Evolutionary conservation across 2,113 vertebrate genomes (phyloP).

Genomic region (Miniopterus natalensis): DNA sequence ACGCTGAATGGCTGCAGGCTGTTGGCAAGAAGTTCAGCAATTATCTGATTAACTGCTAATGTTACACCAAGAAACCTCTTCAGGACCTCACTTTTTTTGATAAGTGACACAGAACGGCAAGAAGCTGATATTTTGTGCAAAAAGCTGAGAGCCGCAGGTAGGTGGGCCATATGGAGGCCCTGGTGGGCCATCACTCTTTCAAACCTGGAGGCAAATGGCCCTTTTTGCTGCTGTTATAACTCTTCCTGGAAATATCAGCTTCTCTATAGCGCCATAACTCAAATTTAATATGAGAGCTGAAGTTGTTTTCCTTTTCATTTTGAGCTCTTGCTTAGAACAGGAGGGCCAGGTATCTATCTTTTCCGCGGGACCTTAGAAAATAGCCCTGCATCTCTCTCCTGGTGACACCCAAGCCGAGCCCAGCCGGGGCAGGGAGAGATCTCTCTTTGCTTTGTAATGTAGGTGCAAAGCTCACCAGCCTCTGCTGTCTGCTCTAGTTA

Average conservation of each 20-base stretch:
- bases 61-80: slow-evolving; percentile 60
- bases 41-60: slow-evolving; percentile 85
- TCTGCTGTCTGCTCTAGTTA: background rate
- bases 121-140: slow-evolving; percentile 66
- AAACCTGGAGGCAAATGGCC: slow-evolving; percentile 76
- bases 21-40: slow-evolving; percentile 77
- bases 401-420: background rate
- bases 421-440: background rate
- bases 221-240: slow-evolving; percentile 79
- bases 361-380: slow-evolving; percentile 59
- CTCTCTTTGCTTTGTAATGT: background rate
- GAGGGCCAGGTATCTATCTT: slow-evolving; percentile 65
- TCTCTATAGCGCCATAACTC: slow-evolving; percentile 79
- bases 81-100: slow-evolving; percentile 53
- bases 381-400: background rate
- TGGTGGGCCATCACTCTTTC: slow-evolving; percentile 76
- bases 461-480: background rate
- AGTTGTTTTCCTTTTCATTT: slow-evolving; percentile 80
- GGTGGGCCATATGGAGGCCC: slow-evolving; percentile 62
- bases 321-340: slow-evolving; percentile 72
- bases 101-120: slow-evolving; percentile 71
- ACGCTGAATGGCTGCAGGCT: slow-evolving; percentile 65
- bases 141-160: slow-evolving; percentile 73
- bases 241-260: slow-evolving; percentile 83
- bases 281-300: slow-evolving; percentile 79